Evolutionary conservation across 2,797 vertebrate genomes (phyloP).

Genomic region (Vespertilio murinus): DNA sequence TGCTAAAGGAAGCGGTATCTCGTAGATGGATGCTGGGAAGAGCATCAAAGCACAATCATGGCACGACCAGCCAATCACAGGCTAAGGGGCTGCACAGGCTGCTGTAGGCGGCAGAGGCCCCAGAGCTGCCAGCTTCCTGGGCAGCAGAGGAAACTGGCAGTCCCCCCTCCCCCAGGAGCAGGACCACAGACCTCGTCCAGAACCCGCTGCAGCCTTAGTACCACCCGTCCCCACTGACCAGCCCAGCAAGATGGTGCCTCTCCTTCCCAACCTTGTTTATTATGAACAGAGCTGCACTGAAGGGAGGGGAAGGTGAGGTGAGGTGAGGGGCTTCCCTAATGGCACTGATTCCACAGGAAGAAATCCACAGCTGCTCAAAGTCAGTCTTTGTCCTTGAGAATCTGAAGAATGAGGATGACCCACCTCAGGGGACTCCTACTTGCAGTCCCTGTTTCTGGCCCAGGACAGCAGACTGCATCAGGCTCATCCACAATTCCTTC

Average conservation of each 20-base stretch:
- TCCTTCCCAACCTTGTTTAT: background rate
- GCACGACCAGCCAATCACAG: background rate
- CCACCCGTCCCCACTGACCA: background rate
- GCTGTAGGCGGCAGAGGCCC: background rate
- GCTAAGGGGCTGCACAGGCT: background rate
- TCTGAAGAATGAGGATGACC: rapidly evolving
- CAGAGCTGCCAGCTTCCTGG: background rate
- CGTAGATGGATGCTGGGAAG: background rate
- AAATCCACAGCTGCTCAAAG: no score
- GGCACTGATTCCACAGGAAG: background rate
- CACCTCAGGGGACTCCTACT: background rate
- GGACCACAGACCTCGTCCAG: background rate
- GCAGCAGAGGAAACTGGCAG: background rate
- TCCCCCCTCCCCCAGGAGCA: background rate
- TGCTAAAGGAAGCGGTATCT: background rate
- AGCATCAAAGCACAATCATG: background rate
- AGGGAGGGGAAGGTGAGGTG: background rate
- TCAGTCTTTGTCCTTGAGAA: background rate
- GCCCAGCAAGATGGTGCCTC: background rate
- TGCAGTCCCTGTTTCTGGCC: rapidly evolving
- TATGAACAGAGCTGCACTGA: background rate
- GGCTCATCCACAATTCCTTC: background rate
- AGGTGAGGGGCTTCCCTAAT: rapidly evolving
- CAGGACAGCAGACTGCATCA: background rate
- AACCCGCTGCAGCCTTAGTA: background rate